Conservation (phyloP, 2,797 vertebrate genomes). For the Pristis pectinata region DNA sequence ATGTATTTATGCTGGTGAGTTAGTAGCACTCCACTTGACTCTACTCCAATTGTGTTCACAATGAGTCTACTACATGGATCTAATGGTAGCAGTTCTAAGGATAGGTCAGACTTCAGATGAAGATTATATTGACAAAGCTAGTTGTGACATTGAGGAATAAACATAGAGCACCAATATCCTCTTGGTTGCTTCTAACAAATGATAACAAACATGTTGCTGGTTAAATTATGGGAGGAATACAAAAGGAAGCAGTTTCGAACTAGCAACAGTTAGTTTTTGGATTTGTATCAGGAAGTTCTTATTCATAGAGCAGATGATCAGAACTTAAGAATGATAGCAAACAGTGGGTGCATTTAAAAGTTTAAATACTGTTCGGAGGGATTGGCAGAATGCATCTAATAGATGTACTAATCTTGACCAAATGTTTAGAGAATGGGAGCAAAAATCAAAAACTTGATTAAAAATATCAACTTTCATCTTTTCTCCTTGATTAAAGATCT, state of each 20-base stretch:
- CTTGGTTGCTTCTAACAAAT: background rate
- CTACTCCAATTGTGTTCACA: slow-evolving; percentile 29
- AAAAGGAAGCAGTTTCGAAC: background rate
- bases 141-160: background rate
- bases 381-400: background rate
- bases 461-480: background rate
- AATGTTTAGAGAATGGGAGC: background rate
- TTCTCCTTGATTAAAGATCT: background rate
- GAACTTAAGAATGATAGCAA: background rate
- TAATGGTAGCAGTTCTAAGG: background rate
- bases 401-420: background rate
- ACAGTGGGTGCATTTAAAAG: background rate
- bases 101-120: background rate
- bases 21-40: slow-evolving; percentile 35
- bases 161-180: background rate
- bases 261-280: background rate
- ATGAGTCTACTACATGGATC: background rate
- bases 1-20: slow-evolving; percentile 24
- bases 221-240: background rate
- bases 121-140: background rate
- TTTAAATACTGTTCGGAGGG: background rate
- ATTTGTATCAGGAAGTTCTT: background rate
- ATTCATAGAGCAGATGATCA: background rate
- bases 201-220: background rate
- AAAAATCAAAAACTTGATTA: background rate